Conservation (phyloP, 2,888 invertebrate species). For the Drosophila anomelani region DNA sequence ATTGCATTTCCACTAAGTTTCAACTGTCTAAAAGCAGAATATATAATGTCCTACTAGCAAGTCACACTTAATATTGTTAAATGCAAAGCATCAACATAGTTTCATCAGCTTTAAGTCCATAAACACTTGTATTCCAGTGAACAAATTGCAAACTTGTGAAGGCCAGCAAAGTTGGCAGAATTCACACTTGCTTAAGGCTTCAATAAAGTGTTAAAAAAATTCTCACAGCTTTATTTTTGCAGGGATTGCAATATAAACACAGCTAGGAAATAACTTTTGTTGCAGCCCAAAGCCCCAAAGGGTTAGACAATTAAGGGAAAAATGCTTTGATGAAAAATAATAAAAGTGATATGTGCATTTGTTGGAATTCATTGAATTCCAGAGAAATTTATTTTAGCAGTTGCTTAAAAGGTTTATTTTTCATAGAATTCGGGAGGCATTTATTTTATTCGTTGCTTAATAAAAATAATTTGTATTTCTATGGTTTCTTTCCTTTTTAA, state of each 20-base stretch:
- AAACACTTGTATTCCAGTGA: no score
- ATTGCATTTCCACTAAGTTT: neutral
- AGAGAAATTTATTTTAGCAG: neutral
- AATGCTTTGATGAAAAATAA: neutral
- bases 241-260: constrained; percentile 7
- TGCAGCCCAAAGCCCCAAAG: constrained; percentile 9
- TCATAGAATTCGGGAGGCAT: neutral
- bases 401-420: neutral
- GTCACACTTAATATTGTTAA: neutral
- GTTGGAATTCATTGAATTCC: neutral
- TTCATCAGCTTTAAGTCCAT: neutral
- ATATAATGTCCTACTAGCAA: neutral
- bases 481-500: neutral
- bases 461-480: neutral
- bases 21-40: neutral
- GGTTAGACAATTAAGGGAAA: neutral
- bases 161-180: constrained; percentile 1
- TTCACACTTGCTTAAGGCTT: neutral
- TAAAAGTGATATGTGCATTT: neutral
- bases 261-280: neutral
- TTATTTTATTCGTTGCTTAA: neutral
- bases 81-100: neutral
- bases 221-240: neutral
- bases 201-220: neutral
- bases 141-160: no score